Base-by-base conservation (phyloP, 2,113 vertebrate species). In the Xenopus laevis region DNA sequence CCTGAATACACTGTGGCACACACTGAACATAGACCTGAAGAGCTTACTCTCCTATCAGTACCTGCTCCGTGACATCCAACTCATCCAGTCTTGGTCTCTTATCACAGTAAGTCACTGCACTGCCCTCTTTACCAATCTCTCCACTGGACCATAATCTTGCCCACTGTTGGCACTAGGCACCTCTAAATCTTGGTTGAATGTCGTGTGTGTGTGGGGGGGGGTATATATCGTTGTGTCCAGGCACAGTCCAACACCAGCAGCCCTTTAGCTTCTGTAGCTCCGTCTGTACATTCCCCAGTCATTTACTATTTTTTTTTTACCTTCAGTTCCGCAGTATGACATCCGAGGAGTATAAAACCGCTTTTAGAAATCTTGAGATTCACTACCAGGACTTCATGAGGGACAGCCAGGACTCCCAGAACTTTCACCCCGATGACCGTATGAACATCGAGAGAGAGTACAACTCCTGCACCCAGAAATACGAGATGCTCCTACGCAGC, bases 351-450 rank as follows among this genome's bases (percentile, higher is more conserved):
- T 93, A 94, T 79, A 86, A 89, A 13, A 90, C 92, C 81, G 73
- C 89, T 0, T 89, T 98, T 81, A 87, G 88, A 78, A 94, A 87
- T 87, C 86, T 98, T 79, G 96, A 98, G 72, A 71, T 85, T 1
- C 95, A 96, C 85, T 98, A 95, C 83, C 95, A 97, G 89, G 93
- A 95, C 79, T 98, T 93, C 87, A 84, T 98, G 86, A 85, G 89
- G 0, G 91, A 96, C 81, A 95, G 95, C 81, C 90, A 93, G 85
- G 95, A 97, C 1, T 87, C 95, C 0, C 86, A 89, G 2, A 78
- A 87, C 77, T 98, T 96, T 3, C 88, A 87, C 27, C 84, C 93
- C 0, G 93, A 92, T 1, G 96, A 99, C 82, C 89, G 91, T 40
- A 91, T 92, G 80, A 93, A 92, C 52, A 72, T 94, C 0, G 94